Evolutionary conservation across 2,797 vertebrate species (phyloP), one percentile per base, ranked within the genome.

Genomic region (Eremophila alpestris): DNA sequence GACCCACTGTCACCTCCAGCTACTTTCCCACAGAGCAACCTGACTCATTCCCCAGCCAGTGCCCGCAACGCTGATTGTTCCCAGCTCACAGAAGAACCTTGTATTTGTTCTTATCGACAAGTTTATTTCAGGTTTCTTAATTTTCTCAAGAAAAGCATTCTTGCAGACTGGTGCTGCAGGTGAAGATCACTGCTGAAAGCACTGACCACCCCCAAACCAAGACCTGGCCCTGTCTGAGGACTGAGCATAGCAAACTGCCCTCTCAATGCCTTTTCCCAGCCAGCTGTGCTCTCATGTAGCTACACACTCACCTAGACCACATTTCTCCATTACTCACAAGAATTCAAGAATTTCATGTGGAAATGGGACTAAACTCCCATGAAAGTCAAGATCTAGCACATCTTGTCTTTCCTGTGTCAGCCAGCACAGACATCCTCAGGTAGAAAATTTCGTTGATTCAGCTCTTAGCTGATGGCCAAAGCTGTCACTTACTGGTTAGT

Each of bases 1-100:
- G 73, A 89, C 79, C 13, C 82, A 73, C 55, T 65, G 51, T 59
- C 62, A 93, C 59, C 87, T 90, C 83, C 32, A 5, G 82, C 76
- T 90, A 51, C 80, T 86, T 95, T 95, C 73, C 93, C 85, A 94
- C 73, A 91, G 62, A 76, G 10, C 64, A 93, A 51, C 40, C 46
- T 62, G 38, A 41, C 38, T 87, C 17, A 38, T 78, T 85, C 46
- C 48, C 34, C 48, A 81, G 74, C 24, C 43, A 55, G 18, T 15
- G 34, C n/a, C 49, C 46, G 46, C 2, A 1, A 83, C 13, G 59
- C 20, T 79, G 51, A 62, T 48, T 90, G 89, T 67, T 3, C 41
- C 51, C 45, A 77, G 4, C 16, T 74, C 55, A 59, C 4, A 69
- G 26, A 58, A 77, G 83, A 87, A 23, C 30, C 29, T 74, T 77